Percentiles rank a stretch among this genome's conserved stretches.
Evolutionary conservation across 2,113 vertebrate species (phyloP).

Genomic region (Corythornis madagascariensis): DNA sequence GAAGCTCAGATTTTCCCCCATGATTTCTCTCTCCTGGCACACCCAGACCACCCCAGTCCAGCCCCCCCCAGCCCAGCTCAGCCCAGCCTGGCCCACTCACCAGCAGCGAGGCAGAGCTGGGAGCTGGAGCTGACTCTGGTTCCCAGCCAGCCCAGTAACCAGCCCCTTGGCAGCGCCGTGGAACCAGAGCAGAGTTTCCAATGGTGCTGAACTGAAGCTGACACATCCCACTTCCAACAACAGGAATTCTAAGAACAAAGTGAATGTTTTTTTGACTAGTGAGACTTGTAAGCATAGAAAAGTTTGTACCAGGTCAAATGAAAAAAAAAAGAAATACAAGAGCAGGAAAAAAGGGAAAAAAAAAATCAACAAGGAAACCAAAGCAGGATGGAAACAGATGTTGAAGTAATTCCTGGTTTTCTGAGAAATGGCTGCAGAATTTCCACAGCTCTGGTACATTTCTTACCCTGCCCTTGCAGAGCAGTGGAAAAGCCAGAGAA

Average conservation of each 20-base stretch:
- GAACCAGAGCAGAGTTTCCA: too few relatives aligned
- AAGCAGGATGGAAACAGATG: constrained; percentile 38
- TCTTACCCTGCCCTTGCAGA: constrained; percentile 35
- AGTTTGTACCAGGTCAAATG: constrained; percentile 15
- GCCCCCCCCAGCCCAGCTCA: too few relatives aligned
- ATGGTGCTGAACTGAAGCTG: background rate
- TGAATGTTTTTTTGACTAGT: background rate
- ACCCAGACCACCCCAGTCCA: too few relatives aligned
- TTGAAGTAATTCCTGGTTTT: constrained; percentile 50
- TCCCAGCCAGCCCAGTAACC: background rate
- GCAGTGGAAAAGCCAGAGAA: constrained; percentile 47
- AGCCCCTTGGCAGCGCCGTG: too few relatives aligned
- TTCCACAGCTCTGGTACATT: constrained; percentile 51
- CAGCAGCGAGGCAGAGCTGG: rapidly evolving
- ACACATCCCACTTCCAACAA: too few relatives aligned
- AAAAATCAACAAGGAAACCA: constrained; percentile 2
- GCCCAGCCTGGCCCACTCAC: background rate
- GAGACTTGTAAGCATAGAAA: background rate
- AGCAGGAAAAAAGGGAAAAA: background rate
- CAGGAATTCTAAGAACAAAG: background rate
- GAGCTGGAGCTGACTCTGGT: background rate
- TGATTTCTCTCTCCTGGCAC: background rate
- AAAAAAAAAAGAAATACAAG: background rate
- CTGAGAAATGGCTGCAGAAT: constrained; percentile 58
- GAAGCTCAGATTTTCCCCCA: background rate